phyloP scores from a whole-genome alignment of 2,888 invertebrate species.

The Hydropsyche betteni region DNA sequence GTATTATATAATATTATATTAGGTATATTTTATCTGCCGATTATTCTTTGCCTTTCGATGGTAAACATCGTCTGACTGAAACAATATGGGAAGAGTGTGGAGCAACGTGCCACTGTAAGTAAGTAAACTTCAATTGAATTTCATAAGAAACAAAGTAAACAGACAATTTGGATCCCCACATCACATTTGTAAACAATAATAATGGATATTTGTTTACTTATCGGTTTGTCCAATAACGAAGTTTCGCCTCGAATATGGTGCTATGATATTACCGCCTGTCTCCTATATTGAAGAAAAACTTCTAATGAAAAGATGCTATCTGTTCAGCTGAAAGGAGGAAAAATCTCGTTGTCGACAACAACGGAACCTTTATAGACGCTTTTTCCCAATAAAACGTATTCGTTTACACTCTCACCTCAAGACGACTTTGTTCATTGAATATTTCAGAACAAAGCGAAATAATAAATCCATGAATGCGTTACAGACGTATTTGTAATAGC shows the following conservation, averaged over 20 bases:
- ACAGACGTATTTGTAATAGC: too few relatives aligned
- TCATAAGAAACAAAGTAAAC: constrained; percentile 42
- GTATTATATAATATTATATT: background rate
- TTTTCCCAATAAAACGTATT: constrained; percentile 3
- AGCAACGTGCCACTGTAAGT: constrained; percentile 9
- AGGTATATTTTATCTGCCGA: background rate
- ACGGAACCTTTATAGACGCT: background rate
- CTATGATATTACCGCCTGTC: constrained; percentile 33
- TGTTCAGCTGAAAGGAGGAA: constrained; percentile 16
- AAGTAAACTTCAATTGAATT: constrained; percentile 42
- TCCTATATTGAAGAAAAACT: constrained; percentile 39
- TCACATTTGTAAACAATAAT: constrained; percentile 50
- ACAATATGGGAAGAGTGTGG: constrained; percentile 24
- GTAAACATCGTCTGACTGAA: constrained; percentile 20
- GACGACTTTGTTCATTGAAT: background rate
- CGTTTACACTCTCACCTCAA: background rate
- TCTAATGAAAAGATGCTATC: constrained; percentile 49
- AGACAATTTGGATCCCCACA: constrained; percentile 43
- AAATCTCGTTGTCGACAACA: constrained; percentile 8
- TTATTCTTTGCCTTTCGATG: constrained; percentile 2
- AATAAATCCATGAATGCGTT: too few relatives aligned
- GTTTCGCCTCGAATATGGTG: constrained; percentile 26
- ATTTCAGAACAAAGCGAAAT: too few relatives aligned
- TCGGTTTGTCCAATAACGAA: constrained; percentile 45
- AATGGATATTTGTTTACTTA: constrained; percentile 51